Percentiles rank a stretch among this genome's conserved stretches.
These are phyloP conservation scores for Meriones psammophilus DNA, from an alignment of 2,797 vertebrate genomes.

Conservation along the genomic window DNA sequence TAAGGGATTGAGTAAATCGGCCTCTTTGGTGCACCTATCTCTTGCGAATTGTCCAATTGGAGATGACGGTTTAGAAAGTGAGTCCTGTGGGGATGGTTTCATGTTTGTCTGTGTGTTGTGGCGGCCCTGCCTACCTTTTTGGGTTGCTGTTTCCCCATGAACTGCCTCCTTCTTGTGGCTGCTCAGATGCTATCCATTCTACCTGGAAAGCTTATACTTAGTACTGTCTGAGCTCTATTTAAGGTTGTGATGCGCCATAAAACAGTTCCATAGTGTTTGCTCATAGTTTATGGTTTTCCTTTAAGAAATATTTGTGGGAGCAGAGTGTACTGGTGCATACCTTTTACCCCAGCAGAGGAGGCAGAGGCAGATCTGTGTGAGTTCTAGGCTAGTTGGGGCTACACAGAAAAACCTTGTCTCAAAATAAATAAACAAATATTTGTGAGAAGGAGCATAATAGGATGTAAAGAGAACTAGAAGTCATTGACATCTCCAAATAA, in stretches of 20 bases:
- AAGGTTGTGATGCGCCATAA: conserved; percentile 5
- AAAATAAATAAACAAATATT: neutral
- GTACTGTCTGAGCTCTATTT: conserved; percentile 27
- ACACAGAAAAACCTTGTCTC: neutral
- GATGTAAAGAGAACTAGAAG: conserved; percentile 20
- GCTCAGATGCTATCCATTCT: neutral
- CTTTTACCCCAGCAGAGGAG: neutral
- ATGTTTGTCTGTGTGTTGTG: neutral
- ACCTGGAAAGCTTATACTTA: neutral
- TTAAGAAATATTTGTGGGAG: conserved; percentile 41
- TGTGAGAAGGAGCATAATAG: neutral
- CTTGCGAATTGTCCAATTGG: conserved; percentile 95
- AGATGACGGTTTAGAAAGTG: conserved; percentile 96
- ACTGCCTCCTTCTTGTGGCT: neutral
- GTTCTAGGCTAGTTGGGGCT: neutral
- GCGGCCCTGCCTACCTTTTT: conserved; percentile 4
- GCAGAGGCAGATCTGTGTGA: neutral
- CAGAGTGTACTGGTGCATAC: neutral
- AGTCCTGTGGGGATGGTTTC: conserved; percentile 79
- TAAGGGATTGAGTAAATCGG: conserved; percentile 93
- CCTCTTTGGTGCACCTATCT: conserved; percentile 93
- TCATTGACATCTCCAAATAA: neutral
- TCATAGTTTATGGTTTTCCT: conserved; percentile 39
- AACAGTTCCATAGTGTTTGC: neutral
- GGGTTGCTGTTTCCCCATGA: neutral